Conservation (phyloP, 2,888 invertebrate species). For the Zonitis immaculata region DNA sequence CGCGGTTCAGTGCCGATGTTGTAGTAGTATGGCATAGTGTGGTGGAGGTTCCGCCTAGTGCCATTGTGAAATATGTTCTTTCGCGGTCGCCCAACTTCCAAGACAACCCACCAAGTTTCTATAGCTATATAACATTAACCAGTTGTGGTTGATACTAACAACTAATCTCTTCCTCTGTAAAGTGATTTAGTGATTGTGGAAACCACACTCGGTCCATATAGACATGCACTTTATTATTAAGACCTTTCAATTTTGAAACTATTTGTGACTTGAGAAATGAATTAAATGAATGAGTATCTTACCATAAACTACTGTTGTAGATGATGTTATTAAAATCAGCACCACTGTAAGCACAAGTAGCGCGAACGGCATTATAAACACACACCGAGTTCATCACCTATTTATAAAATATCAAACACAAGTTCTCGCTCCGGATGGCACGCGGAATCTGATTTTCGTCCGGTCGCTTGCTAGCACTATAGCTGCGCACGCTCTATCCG, state of each 20-base stretch:
- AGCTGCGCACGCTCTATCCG: constrained; percentile 32
- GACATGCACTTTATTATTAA: too few species aligned
- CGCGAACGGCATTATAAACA: constrained; percentile 37
- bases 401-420: constrained; percentile 15
- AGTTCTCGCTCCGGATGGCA: constrained; percentile 25
- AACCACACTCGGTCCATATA: constrained; percentile 39
- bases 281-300: constrained; percentile 20
- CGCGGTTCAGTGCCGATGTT: constrained; percentile 27
- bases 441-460: constrained; percentile 28
- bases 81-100: constrained; percentile 41
- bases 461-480: constrained; percentile 17
- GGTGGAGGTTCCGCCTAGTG: constrained; percentile 35
- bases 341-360: constrained; percentile 33
- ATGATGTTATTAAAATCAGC: constrained; percentile 13
- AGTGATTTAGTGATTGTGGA: constrained; percentile 46
- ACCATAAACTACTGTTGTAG: constrained; percentile 28
- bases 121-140: constrained; percentile 37
- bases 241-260: too few species aligned
- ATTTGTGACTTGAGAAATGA: too few species aligned
- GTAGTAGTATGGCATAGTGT: too few species aligned
- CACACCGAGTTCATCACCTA: constrained; percentile 36
- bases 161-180: constrained; percentile 45
- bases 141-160: constrained; percentile 41
- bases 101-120: constrained; percentile 40
- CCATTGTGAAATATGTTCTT: constrained; percentile 42